Percentiles rank a stretch among this genome's conserved stretches.
Evolutionary conservation across 2,888 invertebrate genomes (phyloP).

Genomic region (Rhopalosiphum nymphaeae): DNA sequence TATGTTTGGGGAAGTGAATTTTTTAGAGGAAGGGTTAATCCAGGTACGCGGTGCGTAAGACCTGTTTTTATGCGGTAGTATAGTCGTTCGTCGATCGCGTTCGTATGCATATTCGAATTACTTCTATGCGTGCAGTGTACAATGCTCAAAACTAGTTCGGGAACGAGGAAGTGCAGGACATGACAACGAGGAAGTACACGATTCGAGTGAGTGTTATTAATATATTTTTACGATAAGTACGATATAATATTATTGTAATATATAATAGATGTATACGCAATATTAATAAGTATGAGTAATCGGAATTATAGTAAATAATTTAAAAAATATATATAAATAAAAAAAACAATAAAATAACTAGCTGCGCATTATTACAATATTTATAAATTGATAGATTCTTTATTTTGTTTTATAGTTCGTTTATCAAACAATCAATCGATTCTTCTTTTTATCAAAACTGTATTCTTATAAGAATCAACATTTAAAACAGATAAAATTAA

Average conservation of each 20-base stretch:
- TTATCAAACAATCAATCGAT: neutral
- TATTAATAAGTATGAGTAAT: neutral
- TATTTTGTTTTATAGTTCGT: neutral
- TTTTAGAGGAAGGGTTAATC: constrained; percentile 63
- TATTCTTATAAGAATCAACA: neutral
- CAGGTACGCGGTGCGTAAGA: constrained; percentile 62
- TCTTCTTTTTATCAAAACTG: neutral
- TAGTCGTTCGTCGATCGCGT: constrained; percentile 11
- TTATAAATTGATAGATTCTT: neutral
- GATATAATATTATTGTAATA: neutral
- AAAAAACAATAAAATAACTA: neutral
- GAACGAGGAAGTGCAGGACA: constrained; percentile 33
- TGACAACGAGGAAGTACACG: constrained; percentile 32
- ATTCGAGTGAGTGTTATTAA: constrained; percentile 5
- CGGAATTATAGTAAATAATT: neutral
- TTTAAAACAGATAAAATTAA: neutral
- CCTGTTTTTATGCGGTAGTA: constrained; percentile 55
- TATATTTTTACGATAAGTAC: neutral
- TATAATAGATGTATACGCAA: neutral
- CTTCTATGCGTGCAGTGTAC: neutral
- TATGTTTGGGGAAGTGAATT: constrained; percentile 63
- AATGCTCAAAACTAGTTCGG: constrained; percentile 31
- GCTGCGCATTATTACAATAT: neutral
- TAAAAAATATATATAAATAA: too few relatives aligned
- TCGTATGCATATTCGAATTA: neutral